Base-by-base conservation (phyloP, 2,113 vertebrate species). In the Perca flavescens region DNA sequence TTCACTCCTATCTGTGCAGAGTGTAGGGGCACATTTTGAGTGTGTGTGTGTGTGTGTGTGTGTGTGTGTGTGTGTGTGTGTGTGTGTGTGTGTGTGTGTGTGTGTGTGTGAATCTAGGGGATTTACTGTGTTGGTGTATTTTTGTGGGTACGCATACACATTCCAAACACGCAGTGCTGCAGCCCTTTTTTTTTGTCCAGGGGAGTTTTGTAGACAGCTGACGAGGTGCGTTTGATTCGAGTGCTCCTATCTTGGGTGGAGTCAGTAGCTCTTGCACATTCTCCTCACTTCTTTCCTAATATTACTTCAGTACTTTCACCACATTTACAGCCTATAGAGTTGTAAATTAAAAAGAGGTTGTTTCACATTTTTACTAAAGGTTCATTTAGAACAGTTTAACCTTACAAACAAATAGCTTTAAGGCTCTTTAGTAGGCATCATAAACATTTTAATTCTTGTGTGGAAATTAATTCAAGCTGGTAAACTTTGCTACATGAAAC, bases 1-100 rank as follows among this genome's bases (percentile, higher is more conserved):
- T 94, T 96, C 93, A 92, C 92, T 90, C 76, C 82, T 87, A 85
- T 85, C 83, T 88, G 79, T 69, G 81, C 70, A 80, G 83, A 86
- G 85, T 58, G 88, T 81, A 89, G 81, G 73, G 83, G 65, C 75
- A 85, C 60, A 53, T 62, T 82, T 71, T 83, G 57, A 82, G 73
- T 64, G 65, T 47, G 22, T 16, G 40, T 66, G 21, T 83, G 47
- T 58, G 77, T 53, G 76, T 34, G 36, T 72, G 54, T 64, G 49
- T 71, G 68, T 71, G 46, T 64, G 77, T 60, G 76, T 40, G 36
- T 72, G 53, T 57, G 36, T 57, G 25, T 52, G 58, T 65, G 16
- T 58, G 77, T 53, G 76, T 34, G 36, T 72, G 54, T 64, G 49
- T 71, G 68, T 71, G 46, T 64, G 77, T 60, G 76, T 40, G 36